Evolutionary conservation across 1,140 invertebrate genomes (phyloP).

Genomic region (Grapholita molesta): DNA sequence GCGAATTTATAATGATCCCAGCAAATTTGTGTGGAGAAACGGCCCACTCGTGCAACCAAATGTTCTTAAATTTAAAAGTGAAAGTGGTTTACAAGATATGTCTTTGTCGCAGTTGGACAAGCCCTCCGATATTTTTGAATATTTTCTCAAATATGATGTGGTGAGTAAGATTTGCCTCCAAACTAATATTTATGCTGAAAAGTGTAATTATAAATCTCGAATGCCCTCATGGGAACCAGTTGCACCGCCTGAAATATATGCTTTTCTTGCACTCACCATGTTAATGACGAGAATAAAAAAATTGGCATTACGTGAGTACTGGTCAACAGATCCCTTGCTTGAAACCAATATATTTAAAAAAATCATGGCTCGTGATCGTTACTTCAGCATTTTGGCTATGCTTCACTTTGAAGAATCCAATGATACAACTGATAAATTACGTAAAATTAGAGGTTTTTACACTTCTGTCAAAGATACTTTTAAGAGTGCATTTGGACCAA

Average conservation of each 20-base stretch:
- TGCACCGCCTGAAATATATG: not conserved
- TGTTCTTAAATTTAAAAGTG: not conserved
- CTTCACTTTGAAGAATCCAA: slow-evolving; percentile 31
- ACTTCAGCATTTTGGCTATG: slow-evolving; percentile 24
- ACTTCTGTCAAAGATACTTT: not conserved
- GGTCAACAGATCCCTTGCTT: slow-evolving; percentile 33
- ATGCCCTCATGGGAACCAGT: not conserved
- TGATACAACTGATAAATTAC: slow-evolving; percentile 22
- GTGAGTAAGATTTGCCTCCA: not conserved
- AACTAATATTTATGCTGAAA: not conserved
- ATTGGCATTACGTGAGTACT: slow-evolving; percentile 25
- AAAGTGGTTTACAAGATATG: not conserved
- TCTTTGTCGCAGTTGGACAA: not conserved
- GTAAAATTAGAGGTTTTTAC: slow-evolving; percentile 26
- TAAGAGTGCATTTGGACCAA: not conserved
- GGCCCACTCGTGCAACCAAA: not conserved
- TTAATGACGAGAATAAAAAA: not conserved
- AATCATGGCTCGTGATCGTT: slow-evolving; percentile 34
- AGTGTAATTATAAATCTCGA: not conserved
- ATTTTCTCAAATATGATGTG: not conserved
- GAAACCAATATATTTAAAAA: slow-evolving; percentile 35
- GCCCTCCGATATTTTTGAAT: not conserved
- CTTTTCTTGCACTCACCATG: not conserved
- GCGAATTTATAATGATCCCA: not conserved
- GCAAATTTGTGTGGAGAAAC: not conserved